Base-by-base conservation (phyloP, 37 sponge, comb jelly and placozoan genomes). In the Haliclona indistincta region DNA sequence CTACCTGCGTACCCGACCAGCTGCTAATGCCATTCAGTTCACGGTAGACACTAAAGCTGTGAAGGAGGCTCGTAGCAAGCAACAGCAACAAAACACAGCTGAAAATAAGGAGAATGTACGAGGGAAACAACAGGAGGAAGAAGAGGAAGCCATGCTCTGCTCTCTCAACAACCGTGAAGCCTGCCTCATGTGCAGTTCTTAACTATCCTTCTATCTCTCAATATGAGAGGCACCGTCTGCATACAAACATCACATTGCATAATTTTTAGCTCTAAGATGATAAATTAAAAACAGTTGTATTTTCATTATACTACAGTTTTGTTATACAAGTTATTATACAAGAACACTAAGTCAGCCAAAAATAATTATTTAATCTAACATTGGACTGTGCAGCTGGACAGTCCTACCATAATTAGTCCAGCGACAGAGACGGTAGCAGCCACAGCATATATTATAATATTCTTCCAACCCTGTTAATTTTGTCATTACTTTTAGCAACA, bases 21-120 rank as follows among this genome's bases (percentile, higher is more conserved):
- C 99, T 32, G 99, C 91, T 32, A 81, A 88, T 71, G 96, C 99
- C 47, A 98, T 98, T 51, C 99, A 98, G 85, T 98, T 98, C 84
- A 98, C 99, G 17, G 89, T 98, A n/a, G 99, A 98, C 67, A 88
- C 90, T 87, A 80, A 61, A 44, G 78, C 64, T 39, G 65, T 96
- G 22, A 75, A 69, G 38, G 54, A 89, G 43, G 82, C 76, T 0
- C 64, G 66, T 64, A 25, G 76, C 25, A 71, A 85, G 67, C 32
- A 64, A 13, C 47, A 63, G 7, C 44, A 38, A 43, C 26, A 51
- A 44, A 58, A 23, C 47, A 17, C 43, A 38, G 74, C 67, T 37
- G 33, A 25, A 4, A 40, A 13, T 5, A 34, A 66, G 17, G 20
- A 73, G 38, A 39, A 73, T 19, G 41, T 55, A 56, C 78, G 69